These are phyloP conservation scores for Ennomos quercinarius DNA, from an alignment of 2,888 invertebrate genomes.

Conservation along the genomic window DNA sequence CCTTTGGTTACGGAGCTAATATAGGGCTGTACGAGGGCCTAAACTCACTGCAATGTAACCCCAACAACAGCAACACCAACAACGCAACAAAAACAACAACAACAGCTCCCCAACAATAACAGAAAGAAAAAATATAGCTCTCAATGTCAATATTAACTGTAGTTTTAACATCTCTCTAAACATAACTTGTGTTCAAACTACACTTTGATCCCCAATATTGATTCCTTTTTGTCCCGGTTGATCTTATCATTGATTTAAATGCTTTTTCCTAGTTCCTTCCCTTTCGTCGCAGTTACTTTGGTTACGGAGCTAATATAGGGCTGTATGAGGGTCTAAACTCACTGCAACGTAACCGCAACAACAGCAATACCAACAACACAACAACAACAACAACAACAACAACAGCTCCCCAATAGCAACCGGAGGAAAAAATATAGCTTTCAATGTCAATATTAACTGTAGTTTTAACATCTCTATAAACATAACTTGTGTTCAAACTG, in stretches of 20 bases:
- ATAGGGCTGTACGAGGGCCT: conserved; percentile 23
- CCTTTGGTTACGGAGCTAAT: conserved; percentile 44
- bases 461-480: conserved; percentile 41
- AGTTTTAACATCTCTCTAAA: conserved; percentile 41
- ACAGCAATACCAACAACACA: too few species aligned
- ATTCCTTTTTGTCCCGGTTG: conserved; percentile 61
- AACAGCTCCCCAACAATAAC: too few species aligned
- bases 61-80: too few species aligned
- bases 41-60: background rate
- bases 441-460: background rate
- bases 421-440: too few species aligned
- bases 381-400: too few species aligned
- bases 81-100: too few species aligned
- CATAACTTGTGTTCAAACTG: conserved; percentile 43
- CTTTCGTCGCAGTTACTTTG: conserved; percentile 39
- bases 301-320: conserved; percentile 41
- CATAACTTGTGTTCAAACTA: conserved; percentile 43
- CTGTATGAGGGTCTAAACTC: conserved; percentile 7
- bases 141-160: background rate
- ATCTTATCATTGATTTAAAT: conserved; percentile 80
- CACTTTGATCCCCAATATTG: conserved; percentile 78
- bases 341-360: background rate
- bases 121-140: too few species aligned
- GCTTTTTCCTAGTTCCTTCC: conserved; percentile 44
- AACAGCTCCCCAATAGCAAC: too few species aligned